Evolutionary conservation across 2,888 invertebrate genomes (phyloP).

Genomic region (Thymelicus acteon): DNA sequence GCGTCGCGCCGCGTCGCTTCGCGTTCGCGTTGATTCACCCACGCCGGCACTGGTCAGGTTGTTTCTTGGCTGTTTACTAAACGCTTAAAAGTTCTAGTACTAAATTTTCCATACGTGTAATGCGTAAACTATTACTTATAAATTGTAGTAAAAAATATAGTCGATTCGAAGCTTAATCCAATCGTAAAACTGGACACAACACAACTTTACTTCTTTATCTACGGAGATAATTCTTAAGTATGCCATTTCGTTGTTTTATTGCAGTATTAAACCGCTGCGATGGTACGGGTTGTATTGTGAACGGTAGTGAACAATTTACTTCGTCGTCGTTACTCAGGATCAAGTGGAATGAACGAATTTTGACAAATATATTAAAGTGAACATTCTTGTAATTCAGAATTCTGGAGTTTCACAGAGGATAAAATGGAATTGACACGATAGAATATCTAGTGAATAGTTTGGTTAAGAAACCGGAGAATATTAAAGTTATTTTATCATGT

Average conservation of each 20-base stretch:
- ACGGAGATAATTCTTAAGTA: slow-evolving; percentile 36
- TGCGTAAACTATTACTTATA: background rate
- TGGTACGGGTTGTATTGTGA: slow-evolving; percentile 16
- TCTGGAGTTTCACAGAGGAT: too few species aligned
- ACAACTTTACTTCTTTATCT: slow-evolving; percentile 36
- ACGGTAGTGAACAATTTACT: slow-evolving; percentile 6
- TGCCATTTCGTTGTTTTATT: slow-evolving; percentile 34
- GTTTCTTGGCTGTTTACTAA: too few species aligned
- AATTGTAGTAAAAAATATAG: slow-evolving; percentile 8
- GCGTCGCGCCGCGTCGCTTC: too few species aligned
- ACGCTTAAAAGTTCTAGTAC: too few species aligned
- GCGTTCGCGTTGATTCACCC: too few species aligned
- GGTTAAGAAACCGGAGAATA: too few species aligned
- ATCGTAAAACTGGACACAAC: slow-evolving; percentile 28
- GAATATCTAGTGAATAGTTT: too few species aligned
- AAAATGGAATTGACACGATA: too few species aligned
- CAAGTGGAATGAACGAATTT: slow-evolving; percentile 5
- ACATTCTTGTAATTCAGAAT: too few species aligned
- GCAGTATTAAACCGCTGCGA: slow-evolving; percentile 23
- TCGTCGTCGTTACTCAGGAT: slow-evolving; percentile 12
- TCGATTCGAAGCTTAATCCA: slow-evolving; percentile 2
- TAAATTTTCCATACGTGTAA: too few species aligned
- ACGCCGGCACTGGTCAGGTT: too few species aligned
- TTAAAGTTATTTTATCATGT: too few species aligned
- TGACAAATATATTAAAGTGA: background rate